Conservation (phyloP, 2,888 invertebrate species). For the Metalampra italica region DNA sequence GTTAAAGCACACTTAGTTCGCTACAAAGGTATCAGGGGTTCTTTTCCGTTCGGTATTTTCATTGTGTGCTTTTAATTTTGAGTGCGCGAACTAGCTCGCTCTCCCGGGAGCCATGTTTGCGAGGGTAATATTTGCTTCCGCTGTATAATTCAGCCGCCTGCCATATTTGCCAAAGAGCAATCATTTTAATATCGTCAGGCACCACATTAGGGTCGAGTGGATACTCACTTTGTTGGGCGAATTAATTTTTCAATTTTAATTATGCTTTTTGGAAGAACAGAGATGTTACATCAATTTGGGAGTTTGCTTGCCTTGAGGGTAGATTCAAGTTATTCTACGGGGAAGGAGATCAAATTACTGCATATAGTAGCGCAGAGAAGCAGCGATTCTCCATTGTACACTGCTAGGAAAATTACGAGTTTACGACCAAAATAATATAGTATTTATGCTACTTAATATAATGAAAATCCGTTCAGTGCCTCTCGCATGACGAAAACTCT, state of each 20-base stretch:
- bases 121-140: constrained; percentile 80
- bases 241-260: constrained; percentile 70
- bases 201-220: constrained; percentile 72
- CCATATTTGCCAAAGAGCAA: constrained; percentile 82
- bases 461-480: no score
- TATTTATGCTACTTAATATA: no score
- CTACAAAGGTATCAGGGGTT: constrained; percentile 74
- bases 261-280: constrained; percentile 17
- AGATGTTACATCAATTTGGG: background rate
- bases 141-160: constrained; percentile 81
- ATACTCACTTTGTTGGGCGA: constrained; percentile 61
- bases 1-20: constrained; percentile 66
- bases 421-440: no score
- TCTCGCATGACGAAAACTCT: no score
- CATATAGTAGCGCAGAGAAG: no score
- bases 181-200: constrained; percentile 81
- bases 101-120: constrained; percentile 77
- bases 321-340: background rate
- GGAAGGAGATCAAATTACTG: background rate
- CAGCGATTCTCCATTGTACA: no score
- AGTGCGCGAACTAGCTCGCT: constrained; percentile 81
- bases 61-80: constrained; percentile 82
- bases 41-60: constrained; percentile 74
- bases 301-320: background rate
- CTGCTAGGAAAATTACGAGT: no score